These are phyloP conservation scores for Stylophora pistillata DNA, from an alignment of 64 coral and sea anemone genomes.

Conservation along the genomic window DNA sequence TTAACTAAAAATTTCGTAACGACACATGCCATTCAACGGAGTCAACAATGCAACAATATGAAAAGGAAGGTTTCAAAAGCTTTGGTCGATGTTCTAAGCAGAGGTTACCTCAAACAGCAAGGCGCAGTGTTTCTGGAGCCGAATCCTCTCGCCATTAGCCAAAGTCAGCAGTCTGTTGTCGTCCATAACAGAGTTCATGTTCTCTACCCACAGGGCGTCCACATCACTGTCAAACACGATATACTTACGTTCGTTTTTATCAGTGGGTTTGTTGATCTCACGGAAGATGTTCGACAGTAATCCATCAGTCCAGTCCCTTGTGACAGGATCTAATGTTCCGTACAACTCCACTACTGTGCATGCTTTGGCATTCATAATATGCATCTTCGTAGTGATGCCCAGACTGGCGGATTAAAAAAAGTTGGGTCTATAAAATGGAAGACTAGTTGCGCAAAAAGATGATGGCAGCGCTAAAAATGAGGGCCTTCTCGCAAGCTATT, in stretches of 20 bases:
- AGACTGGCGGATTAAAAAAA: constrained; percentile 45
- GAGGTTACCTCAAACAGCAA: constrained; percentile 93
- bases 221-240: constrained; percentile 99
- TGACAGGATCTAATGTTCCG: constrained; percentile 93
- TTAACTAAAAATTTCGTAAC: too few relatives aligned
- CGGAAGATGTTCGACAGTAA: constrained; percentile 95
- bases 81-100: not conserved
- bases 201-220: constrained; percentile 98
- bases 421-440: not conserved
- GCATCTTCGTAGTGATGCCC: constrained; percentile 87
- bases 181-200: constrained; percentile 99
- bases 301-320: constrained; percentile 97
- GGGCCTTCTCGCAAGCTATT: too few relatives aligned
- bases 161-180: constrained; percentile 93
- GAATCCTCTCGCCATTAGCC: constrained; percentile 97
- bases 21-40: too few relatives aligned
- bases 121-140: constrained; percentile 96
- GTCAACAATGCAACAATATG: not conserved
- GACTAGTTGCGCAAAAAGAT: not conserved
- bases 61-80: not conserved
- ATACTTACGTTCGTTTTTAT: constrained; percentile 98
- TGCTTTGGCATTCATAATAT: constrained; percentile 93
- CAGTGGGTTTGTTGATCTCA: constrained; percentile 98
- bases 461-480: too few relatives aligned
- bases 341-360: constrained; percentile 96